Evolutionary conservation across 64 coral and sea anemone genomes (phyloP).

Genomic region (Astreopora myriophthalma): DNA sequence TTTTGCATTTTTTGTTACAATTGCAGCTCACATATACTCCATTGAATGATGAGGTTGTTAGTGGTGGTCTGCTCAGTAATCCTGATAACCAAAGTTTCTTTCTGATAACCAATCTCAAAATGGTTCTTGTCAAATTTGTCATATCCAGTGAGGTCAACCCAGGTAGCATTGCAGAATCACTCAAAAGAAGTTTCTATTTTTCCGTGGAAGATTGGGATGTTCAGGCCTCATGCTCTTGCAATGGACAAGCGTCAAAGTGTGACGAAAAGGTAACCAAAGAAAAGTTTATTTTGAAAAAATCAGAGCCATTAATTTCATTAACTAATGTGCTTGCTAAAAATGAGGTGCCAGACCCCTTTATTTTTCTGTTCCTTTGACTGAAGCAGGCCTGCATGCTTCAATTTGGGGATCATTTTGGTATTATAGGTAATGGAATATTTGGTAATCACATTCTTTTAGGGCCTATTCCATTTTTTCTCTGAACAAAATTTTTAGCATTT

Average conservation of each 20-base stretch:
- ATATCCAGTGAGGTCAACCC: constrained; percentile 28
- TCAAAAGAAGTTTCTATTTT: constrained; percentile 79
- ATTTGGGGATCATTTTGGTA: too few species aligned
- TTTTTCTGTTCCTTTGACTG: too few species aligned
- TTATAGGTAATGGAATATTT: too few species aligned
- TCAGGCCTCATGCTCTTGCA: constrained; percentile 73
- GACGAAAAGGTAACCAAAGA: constrained; percentile 61
- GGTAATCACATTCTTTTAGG: too few species aligned
- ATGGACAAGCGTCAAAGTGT: constrained; percentile 87
- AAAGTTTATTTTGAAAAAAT: background rate
- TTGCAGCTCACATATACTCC: background rate
- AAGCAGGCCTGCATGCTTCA: too few species aligned
- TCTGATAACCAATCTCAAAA: constrained; percentile 82
- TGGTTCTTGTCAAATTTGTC: constrained; percentile 72
- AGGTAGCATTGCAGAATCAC: background rate
- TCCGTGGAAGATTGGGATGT: constrained; percentile 83
- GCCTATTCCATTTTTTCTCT: too few species aligned
- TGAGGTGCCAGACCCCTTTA: too few species aligned
- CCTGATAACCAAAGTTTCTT: constrained; percentile 48
- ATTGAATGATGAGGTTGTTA: background rate
- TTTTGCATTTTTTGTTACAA: background rate
- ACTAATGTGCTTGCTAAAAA: too few species aligned
- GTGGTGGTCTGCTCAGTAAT: background rate
- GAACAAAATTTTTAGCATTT: too few species aligned
- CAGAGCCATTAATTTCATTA: background rate